Evolutionary conservation across 2,888 invertebrate species (phyloP).

Genomic region (Trichogramma evanescens): DNA sequence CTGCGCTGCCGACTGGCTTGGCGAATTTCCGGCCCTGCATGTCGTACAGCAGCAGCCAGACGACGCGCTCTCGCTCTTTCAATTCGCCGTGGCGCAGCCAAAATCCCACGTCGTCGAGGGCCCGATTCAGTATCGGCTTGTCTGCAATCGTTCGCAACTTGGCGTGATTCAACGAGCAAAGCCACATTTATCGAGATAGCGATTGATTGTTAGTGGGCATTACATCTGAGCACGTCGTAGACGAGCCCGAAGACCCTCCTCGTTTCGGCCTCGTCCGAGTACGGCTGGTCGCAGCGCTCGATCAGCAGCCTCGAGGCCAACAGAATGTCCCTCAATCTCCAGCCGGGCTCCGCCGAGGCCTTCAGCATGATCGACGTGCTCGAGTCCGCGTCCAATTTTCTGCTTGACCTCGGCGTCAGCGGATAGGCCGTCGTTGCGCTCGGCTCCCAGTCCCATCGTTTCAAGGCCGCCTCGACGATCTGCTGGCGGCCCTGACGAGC

Average conservation of each 20-base stretch:
- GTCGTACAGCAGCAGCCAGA: constrained; percentile 67
- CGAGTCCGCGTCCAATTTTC: constrained; percentile 18
- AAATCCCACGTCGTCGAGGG: constrained; percentile 58
- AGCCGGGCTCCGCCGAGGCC: constrained; percentile 32
- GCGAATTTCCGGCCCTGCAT: constrained; percentile 59
- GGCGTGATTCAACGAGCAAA: not conserved
- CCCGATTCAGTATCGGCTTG: constrained; percentile 61
- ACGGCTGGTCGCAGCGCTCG: constrained; percentile 15
- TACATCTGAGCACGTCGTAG: constrained; percentile 69
- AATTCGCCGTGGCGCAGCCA: constrained; percentile 52
- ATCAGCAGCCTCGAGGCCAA: constrained; percentile 35
- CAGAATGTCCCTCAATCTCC: constrained; percentile 38
- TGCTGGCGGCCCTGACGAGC: not conserved
- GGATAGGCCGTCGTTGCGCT: constrained; percentile 19
- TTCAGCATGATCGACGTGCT: constrained; percentile 29
- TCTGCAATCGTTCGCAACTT: constrained; percentile 50
- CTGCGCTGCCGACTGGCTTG: constrained; percentile 25
- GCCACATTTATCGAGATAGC: too few species aligned
- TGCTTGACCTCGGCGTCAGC: constrained; percentile 21
- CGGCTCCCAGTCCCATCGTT: constrained; percentile 34
- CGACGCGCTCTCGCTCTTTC: constrained; percentile 42
- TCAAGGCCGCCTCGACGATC: not conserved
- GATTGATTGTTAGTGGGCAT: not conserved
- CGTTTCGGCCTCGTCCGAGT: constrained; percentile 64
- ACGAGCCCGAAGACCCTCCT: constrained; percentile 65